Evolutionary conservation across 2,888 invertebrate species (phyloP), one percentile per base, ranked within the genome.

Genomic region (Tromatobia lineatoria): DNA sequence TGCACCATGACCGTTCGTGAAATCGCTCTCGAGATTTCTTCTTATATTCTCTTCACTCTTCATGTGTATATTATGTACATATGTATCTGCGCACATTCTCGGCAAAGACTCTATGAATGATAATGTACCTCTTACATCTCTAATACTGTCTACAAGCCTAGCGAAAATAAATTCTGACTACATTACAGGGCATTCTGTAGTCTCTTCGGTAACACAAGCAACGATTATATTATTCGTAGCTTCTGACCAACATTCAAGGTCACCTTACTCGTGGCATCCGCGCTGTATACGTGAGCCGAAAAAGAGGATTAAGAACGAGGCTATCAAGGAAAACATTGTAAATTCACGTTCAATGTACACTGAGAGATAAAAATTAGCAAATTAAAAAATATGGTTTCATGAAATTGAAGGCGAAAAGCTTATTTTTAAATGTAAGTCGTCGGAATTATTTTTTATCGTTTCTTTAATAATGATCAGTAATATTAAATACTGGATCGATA

Each of bases 1-100:
- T 81, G 77, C 71, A 76, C 84, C 84, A 77, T 84, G 84, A 84
- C 77, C 52, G 66, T 70, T 77, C 80, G 71, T 50, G 81, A 70
- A 83, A 76, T 83, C 59, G 75, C 42, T 82, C 77, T 77, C 42
- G 57, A 77, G 82, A 77, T 82, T 82, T 66, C 67, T 82, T 34
- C 34, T 81, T 81, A 78, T 70, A 66, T 57, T 50, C 67, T 64
- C 67, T 59, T 50, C 20, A n/a, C 18, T 64, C 61, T 29, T 38
- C 8, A 3, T 15, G 38, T 20, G 34, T 29, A 34, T 61, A 34
- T 34, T 61, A 34, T 34, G 59, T 34, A 61, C 15, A n/a, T 29
- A 34, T 29, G 34, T 29, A 29, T 29, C 59, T 18, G 25, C 71
- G 23, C 23, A 64, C 52, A 70, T 75, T 80, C 54, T 25, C 70